A percentile compares a stretch with the other conserved stretches of the same genome.
These are phyloP conservation scores for Phyllotis vaccarum DNA, from an alignment of 2,797 vertebrate genomes.

Conservation along the genomic window DNA sequence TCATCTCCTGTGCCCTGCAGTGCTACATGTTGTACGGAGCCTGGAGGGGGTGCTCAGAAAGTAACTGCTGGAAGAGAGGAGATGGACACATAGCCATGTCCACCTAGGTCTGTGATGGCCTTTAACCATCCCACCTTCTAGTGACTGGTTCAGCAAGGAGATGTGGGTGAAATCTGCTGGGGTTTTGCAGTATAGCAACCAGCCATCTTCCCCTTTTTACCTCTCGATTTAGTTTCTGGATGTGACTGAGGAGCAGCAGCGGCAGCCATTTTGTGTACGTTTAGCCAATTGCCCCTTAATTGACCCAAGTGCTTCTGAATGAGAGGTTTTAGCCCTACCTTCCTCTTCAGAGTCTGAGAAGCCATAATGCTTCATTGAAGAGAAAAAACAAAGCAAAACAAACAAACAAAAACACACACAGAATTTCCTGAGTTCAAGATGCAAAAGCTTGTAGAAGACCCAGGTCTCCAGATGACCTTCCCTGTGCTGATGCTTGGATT, in stretches of 20 bases:
- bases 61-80: not conserved
- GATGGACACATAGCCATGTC: fast-evolving
- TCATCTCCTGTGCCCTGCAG: not conserved
- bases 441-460: not conserved
- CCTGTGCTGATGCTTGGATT: not conserved
- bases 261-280: not conserved
- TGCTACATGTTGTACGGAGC: fast-evolving
- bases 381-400: too few relatives aligned
- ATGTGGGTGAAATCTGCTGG: fast-evolving
- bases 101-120: not conserved
- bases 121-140: not conserved
- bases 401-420: too few relatives aligned
- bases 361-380: not conserved
- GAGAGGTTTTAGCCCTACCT: not conserved
- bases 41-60: fast-evolving
- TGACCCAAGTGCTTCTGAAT: not conserved
- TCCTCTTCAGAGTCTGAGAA: not conserved
- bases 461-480: not conserved
- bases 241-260: fast-evolving
- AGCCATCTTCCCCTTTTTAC: not conserved
- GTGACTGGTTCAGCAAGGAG: not conserved
- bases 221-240: not conserved
- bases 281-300: not conserved
- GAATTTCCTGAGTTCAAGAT: not conserved
- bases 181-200: not conserved